Evolutionary conservation across 2,888 invertebrate species (phyloP), one percentile per base, ranked within the genome.

Genomic region (Malthinus seriepunctatus): DNA sequence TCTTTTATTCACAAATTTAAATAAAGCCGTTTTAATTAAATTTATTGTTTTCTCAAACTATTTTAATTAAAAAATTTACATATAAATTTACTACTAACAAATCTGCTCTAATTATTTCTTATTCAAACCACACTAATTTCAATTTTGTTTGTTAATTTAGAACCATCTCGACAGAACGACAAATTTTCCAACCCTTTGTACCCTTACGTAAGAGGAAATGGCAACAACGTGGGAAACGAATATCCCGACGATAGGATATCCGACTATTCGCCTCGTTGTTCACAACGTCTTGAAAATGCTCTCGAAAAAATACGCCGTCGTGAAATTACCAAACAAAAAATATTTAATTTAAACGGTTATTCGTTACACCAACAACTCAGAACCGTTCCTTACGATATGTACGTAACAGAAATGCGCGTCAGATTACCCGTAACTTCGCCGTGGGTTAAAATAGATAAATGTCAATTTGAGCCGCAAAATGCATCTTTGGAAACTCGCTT

Each of bases 401-500:
- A 87, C 71, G 86, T 88, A 44, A 87, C 87, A 0, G 82, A 86
- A 64, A 86, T 88, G 86, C 78, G 84, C 37, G 88, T 90, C 1
- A 82, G 88, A 4, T 79, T 89, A 11, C 89, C 89, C 1, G 82
- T 86, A 51, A 84, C 86, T 61, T 80, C 81, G 71, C 80, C 82
- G 72, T 89, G 89, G 88, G 88, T 89, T 9, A 64, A 60, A 42
- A 88, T 91, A 0, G 90, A 91, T 64, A 86, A 85, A 72, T 92
- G 91, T 73, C 83, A 86, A 65, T 93, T 87, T 75, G 88, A 90
- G 70, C 89, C 90, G 0, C 80, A 83, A 63, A 90, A 88, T 72
- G 84, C 87, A 5, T 90, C 89, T 8, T 79, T 92, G 6, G 89
- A 89, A 66, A 91, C 91, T 1, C 85, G 90, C 71, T 81, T 93